Evolutionary conservation across 2,888 invertebrate genomes (phyloP), one percentile per base, ranked within the genome.

Genomic region (Orthonychiurus folsomi): DNA sequence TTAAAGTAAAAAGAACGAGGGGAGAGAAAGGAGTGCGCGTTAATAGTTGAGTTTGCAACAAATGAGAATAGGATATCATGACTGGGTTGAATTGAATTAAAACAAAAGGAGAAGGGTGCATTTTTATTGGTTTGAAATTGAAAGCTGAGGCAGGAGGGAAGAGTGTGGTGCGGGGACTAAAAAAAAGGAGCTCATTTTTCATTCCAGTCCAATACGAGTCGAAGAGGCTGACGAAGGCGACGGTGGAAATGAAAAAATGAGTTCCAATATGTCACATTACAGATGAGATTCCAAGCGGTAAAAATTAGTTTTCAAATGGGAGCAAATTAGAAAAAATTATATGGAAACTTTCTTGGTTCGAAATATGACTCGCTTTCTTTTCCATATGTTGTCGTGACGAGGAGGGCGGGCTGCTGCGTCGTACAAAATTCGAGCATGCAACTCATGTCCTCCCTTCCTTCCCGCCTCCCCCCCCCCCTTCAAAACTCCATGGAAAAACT

Each of bases 231-330:
- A 55, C 55, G 60, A 50, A 25, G 54, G 55, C 47, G 12, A 63
- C 63, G 56, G 59, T 62, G 60, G 26, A 56, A 65, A 61, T 58
- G 62, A 28, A 64, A 69, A 67, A 67, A 66, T 65, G 68, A 67
- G 65, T 62, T 62, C 59, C 72, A 72, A 72, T 67, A 68, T 72
- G 72, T 69, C 67, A 71, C 72, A 71, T 72, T 72, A 69, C 71
- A 65, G 69, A 72, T 72, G 70, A 68, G 72, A 69, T 71, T 72
- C 69, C 68, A 71, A 72, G 71, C 70, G 72, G 70, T 72, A 72
- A 72, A 72, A 72, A 72, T 72, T 72, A 71, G 68, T 71, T 72
- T 72, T 72, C 70, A 69, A 72, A 72, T 69, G 72, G 68, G 69
- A 66, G 63, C 66, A 72, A 72, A 72, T 72, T 72, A 71, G 69